Evolutionary conservation across 2,797 vertebrate genomes (phyloP).

Genomic region (Echeneis naucrates): DNA sequence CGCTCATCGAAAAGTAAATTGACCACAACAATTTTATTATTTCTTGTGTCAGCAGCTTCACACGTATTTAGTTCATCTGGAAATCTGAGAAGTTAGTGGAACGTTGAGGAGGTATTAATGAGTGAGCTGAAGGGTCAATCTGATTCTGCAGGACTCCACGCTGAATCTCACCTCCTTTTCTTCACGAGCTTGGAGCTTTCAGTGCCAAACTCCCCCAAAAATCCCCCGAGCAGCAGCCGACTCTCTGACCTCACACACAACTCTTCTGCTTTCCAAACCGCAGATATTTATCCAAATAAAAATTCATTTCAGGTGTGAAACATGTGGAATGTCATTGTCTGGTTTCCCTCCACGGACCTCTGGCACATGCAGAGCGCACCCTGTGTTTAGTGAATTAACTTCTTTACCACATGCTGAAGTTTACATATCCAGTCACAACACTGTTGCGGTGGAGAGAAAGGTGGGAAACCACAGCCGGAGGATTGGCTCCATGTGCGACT

Average conservation of each 20-base stretch:
- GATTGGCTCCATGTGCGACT: background rate
- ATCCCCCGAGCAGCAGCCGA: background rate
- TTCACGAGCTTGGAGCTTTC: background rate
- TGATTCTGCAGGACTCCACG: background rate
- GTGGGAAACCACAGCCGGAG: background rate
- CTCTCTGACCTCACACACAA: conserved; percentile 4
- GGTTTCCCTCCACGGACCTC: conserved; percentile 16
- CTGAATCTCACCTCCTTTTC: background rate
- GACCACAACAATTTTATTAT: background rate
- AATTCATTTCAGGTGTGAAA: conserved; percentile 15
- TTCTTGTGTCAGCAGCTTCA: background rate
- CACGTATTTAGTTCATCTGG: no score
- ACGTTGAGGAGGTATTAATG: background rate
- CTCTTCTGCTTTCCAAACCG: conserved; percentile 29
- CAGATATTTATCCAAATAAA: conserved; percentile 31
- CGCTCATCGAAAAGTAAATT: no score
- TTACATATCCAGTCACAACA: background rate
- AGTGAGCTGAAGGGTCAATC: background rate
- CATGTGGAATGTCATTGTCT: background rate
- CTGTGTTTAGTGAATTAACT: background rate
- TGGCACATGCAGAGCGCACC: conserved; percentile 17
- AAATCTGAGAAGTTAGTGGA: background rate
- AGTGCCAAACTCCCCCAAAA: background rate
- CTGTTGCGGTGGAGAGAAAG: background rate
- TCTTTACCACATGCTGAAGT: background rate